A percentile compares a stretch with the other conserved stretches of the same genome.
These are phyloP conservation scores for Stenotaenia linearis DNA, from an alignment of 2,888 invertebrate species.

Conservation along the genomic window DNA sequence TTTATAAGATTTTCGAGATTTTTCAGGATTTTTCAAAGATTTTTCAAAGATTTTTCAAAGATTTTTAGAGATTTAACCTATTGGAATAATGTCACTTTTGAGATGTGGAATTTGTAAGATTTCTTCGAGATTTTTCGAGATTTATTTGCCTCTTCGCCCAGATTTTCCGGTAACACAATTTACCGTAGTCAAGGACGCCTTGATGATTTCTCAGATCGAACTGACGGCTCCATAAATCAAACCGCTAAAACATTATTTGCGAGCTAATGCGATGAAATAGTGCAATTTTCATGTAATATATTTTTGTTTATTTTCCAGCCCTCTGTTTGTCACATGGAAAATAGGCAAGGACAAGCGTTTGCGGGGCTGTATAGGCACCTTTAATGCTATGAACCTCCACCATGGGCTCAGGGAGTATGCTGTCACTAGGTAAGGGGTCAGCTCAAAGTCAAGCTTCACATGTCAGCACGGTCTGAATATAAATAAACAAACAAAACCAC, in stretches of 20 bases:
- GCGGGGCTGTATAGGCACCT: slow-evolving; percentile 98
- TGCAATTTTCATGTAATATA: neutral
- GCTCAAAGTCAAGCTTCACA: slow-evolving; percentile 6
- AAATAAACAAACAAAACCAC: neutral
- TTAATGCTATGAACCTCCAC: slow-evolving; percentile 92
- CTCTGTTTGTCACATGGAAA: slow-evolving; percentile 99
- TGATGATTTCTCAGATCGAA: neutral
- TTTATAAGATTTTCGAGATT: too few relatives aligned
- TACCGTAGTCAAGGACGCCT: neutral
- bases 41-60: too few relatives aligned
- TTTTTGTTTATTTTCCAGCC: slow-evolving; percentile 58
- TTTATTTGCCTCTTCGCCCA: too few relatives aligned
- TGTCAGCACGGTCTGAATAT: neutral
- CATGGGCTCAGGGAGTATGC: slow-evolving; percentile 93
- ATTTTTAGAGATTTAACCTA: too few relatives aligned
- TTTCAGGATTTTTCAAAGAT: too few relatives aligned
- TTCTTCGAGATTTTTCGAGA: too few relatives aligned
- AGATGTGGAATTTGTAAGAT: too few relatives aligned
- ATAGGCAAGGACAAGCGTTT: slow-evolving; percentile 91
- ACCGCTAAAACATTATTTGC: too few relatives aligned
- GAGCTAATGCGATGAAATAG: too few relatives aligned
- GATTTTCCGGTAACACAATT: too few relatives aligned
- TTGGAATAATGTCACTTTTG: too few relatives aligned
- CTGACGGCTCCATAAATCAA: too few relatives aligned
- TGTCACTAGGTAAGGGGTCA: slow-evolving; percentile 63